Percentiles rank a stretch among this genome's conserved stretches.
Evolutionary conservation across 2,888 invertebrate genomes (phyloP).

Genomic region (Leptogaster cylindrica): DNA sequence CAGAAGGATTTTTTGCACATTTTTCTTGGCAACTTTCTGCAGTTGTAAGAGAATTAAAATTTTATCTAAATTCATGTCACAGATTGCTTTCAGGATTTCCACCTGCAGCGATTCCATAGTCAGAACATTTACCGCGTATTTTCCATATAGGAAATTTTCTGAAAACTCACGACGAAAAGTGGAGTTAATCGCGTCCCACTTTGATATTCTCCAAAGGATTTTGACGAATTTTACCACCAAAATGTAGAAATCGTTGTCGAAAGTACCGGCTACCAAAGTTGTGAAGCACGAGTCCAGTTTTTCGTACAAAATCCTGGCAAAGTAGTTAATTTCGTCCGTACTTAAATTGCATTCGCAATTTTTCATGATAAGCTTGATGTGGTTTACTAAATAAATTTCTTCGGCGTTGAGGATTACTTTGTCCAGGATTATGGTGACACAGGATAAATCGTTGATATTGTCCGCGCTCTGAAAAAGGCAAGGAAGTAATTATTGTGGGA

Average conservation of each 20-base stretch:
- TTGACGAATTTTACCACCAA: constrained; percentile 57
- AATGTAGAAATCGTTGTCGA: constrained; percentile 40
- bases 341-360: constrained; percentile 49
- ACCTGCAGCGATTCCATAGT: constrained; percentile 52
- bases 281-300: constrained; percentile 57
- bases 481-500: neutral
- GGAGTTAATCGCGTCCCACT: constrained; percentile 57
- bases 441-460: constrained; percentile 60
- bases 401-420: constrained; percentile 61
- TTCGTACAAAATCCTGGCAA: constrained; percentile 59
- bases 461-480: constrained; percentile 53
- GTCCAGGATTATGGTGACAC: constrained; percentile 60
- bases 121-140: constrained; percentile 53
- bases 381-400: constrained; percentile 63
- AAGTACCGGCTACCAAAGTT: constrained; percentile 49
- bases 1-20: constrained; percentile 54
- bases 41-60: constrained; percentile 53
- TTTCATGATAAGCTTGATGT: constrained; percentile 62
- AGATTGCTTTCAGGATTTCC: constrained; percentile 55
- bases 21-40: constrained; percentile 48
- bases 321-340: constrained; percentile 59
- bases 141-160: constrained; percentile 58
- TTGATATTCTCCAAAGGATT: constrained; percentile 55
- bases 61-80: constrained; percentile 56
- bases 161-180: constrained; percentile 55